Conservation (phyloP, 1,140 invertebrate genomes). For the Mylabris phalerata region DNA sequence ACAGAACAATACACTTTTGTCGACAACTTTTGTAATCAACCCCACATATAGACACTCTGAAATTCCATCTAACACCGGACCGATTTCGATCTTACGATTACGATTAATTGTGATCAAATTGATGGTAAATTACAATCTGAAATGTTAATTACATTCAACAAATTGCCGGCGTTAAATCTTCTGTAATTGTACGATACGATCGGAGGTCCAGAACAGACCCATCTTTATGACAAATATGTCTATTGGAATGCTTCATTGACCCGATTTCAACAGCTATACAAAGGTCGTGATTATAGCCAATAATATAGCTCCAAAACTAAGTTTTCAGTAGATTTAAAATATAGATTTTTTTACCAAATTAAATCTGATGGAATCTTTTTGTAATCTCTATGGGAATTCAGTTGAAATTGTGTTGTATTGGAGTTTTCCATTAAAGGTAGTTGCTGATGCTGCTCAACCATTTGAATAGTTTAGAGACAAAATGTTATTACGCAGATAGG, state of each 20-base stretch:
- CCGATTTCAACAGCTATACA: too few relatives aligned
- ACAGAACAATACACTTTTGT: slow-evolving; percentile 25
- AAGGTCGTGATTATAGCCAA: too few relatives aligned
- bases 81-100: not conserved
- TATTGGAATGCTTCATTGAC: too few relatives aligned
- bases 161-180: slow-evolving; percentile 29
- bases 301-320: too few relatives aligned
- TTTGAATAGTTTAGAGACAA: slow-evolving; percentile 17
- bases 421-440: slow-evolving; percentile 20
- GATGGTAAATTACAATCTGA: slow-evolving; percentile 25
- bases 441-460: slow-evolving; percentile 20
- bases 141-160: slow-evolving; percentile 30
- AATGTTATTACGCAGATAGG: slow-evolving; percentile 15
- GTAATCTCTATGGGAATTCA: too few relatives aligned
- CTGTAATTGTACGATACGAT: slow-evolving; percentile 9
- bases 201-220: too few relatives aligned
- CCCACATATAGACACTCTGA: not conserved
- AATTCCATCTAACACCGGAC: not conserved
- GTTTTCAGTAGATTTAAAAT: too few relatives aligned
- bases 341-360: too few relatives aligned
- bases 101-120: slow-evolving; percentile 25
- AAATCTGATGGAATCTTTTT: too few relatives aligned
- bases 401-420: not conserved
- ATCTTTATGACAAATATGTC: not conserved
- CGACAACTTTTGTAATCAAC: slow-evolving; percentile 13